Percentiles rank a stretch among this genome's conserved stretches.
Evolutionary conservation across 2,888 invertebrate genomes (phyloP).

Genomic region (Polia nebulosa): DNA sequence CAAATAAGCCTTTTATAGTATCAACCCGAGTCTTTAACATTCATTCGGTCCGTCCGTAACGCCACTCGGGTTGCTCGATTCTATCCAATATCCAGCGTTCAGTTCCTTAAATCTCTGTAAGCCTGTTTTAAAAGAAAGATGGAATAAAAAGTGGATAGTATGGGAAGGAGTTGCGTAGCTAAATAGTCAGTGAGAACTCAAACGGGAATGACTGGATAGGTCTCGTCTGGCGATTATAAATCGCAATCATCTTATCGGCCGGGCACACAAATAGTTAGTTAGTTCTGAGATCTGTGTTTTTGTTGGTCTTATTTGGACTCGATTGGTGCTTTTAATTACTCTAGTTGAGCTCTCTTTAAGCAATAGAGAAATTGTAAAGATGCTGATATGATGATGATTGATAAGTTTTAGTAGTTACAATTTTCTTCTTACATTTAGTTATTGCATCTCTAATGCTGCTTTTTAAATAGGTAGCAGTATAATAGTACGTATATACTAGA

Average conservation of each 20-base stretch:
- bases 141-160: slow-evolving; percentile 48
- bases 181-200: slow-evolving; percentile 52
- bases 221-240: slow-evolving; percentile 53
- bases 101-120: slow-evolving; percentile 64
- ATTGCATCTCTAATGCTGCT: not conserved
- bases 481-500: not conserved
- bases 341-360: slow-evolving; percentile 14
- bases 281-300: slow-evolving; percentile 40
- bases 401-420: not conserved
- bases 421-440: not conserved
- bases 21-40: slow-evolving; percentile 64
- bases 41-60: slow-evolving; percentile 61
- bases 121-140: slow-evolving; percentile 61
- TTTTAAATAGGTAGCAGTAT: not conserved
- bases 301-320: slow-evolving; percentile 21
- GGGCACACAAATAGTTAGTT: slow-evolving; percentile 47
- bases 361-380: slow-evolving; percentile 1
- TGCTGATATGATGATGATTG: too few relatives aligned
- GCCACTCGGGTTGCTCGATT: slow-evolving; percentile 47
- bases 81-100: slow-evolving; percentile 62
- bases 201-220: slow-evolving; percentile 57
- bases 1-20: slow-evolving; percentile 66
- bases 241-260: slow-evolving; percentile 60
- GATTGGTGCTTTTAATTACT: slow-evolving; percentile 37
- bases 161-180: slow-evolving; percentile 44